phyloP scores from a whole-genome alignment of 2,888 invertebrate species.

The Buathra laborator region DNA sequence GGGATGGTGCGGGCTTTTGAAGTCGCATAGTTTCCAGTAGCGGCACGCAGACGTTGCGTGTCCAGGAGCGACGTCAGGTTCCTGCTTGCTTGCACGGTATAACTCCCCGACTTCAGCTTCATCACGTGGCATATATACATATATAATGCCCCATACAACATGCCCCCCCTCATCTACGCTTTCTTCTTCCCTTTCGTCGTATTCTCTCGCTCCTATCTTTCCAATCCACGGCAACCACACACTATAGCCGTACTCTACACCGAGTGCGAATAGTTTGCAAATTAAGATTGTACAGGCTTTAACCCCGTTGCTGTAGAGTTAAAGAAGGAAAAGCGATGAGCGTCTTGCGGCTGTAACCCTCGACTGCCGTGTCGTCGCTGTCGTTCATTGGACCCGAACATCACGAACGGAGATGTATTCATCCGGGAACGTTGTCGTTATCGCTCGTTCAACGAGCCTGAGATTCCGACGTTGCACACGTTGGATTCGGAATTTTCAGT shows the following conservation, averaged over 20 bases:
- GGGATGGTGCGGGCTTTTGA: constrained; percentile 77
- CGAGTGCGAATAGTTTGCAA: constrained; percentile 73
- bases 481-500: neutral
- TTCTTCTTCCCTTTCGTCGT: constrained; percentile 37
- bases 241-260: constrained; percentile 22
- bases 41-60: constrained; percentile 83
- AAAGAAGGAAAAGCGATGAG: constrained; percentile 46
- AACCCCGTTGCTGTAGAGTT: constrained; percentile 32
- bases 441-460: no score
- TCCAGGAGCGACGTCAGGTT: constrained; percentile 72
- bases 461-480: no score
- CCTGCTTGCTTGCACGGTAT: constrained; percentile 49
- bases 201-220: constrained; percentile 8
- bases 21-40: constrained; percentile 80
- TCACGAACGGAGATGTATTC: no score
- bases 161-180: constrained; percentile 25
- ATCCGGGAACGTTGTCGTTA: no score
- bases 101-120: constrained; percentile 45
- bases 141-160: constrained; percentile 1
- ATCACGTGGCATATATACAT: constrained; percentile 20
- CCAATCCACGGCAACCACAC: neutral
- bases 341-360: neutral
- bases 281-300: constrained; percentile 71
- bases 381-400: no score
- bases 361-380: neutral